Percentiles rank a stretch among this genome's conserved stretches.
Evolutionary conservation across 2,113 vertebrate genomes (phyloP).

Genomic region (Chionodraco myersi): DNA sequence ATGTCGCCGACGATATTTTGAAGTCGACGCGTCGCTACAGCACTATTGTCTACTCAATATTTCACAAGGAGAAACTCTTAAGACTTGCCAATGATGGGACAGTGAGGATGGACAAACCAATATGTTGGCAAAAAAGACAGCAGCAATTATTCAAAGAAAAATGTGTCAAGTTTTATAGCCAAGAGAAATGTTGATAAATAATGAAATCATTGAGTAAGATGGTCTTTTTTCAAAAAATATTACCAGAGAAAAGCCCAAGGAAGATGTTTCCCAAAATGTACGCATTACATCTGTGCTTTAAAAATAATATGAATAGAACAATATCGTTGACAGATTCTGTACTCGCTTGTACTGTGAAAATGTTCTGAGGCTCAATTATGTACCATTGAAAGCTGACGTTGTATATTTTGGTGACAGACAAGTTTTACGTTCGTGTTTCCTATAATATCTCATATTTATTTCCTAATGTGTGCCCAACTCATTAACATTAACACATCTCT

Average conservation of each 20-base stretch:
- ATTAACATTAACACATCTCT: conserved; percentile 33
- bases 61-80: conserved; percentile 52
- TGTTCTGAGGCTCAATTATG: background rate
- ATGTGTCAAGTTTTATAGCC: conserved; percentile 1
- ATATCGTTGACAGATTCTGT: background rate
- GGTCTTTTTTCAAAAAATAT: background rate
- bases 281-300: background rate
- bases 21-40: too few relatives aligned
- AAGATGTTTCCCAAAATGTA: background rate
- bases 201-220: background rate
- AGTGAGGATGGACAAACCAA: conserved; percentile 7
- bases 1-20: too few relatives aligned
- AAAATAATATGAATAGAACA: background rate
- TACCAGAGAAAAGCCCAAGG: background rate
- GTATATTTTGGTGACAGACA: background rate
- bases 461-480: background rate
- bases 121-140: conserved; percentile 8
- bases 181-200: conserved; percentile 19
- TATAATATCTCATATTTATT: background rate
- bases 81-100: conserved; percentile 11
- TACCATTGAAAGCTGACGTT: background rate
- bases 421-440: background rate
- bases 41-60: conserved; percentile 58
- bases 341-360: background rate
- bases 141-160: conserved; percentile 22